Evolutionary conservation across 2,888 invertebrate species (phyloP), one percentile per base, ranked within the genome.

Genomic region (Cantharis lateralis): DNA sequence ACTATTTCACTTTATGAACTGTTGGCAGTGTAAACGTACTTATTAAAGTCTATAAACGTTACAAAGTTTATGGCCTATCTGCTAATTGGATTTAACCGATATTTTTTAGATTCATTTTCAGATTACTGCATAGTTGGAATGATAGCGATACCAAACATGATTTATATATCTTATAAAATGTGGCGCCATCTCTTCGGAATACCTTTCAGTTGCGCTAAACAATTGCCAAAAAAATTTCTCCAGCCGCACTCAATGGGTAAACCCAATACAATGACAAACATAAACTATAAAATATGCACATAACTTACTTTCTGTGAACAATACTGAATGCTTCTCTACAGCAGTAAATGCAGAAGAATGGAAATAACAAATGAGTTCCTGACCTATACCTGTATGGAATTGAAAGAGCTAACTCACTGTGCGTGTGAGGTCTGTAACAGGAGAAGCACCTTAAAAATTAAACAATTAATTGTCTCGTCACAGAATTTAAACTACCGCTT

Each of bases 371-470:
- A 66, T 66, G 64, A 66, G 64, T 66, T 66, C 64, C n/a, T 66
- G 20, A 66, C 64, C 64, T 66, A 24, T 24, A 66, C 64, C 64
- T 66, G 64, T 18, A 66, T 66, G 20, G 24, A 66, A 66, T 2
- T 66, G 13, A 73, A 76, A 70, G 16, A 32, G 76, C 76, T 66
- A 32, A 26, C 69, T 76, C 72, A 76, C 70, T 18, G 72, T 70
- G 28, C 70, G 70, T 76, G 73, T 76, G 76, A 76, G 76, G 73
- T 76, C 76, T 70, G 28, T 28, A 76, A 72, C 15, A 61, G 71
- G 26, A 75, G 75, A 75, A 75, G 70, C 76, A 76, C 76, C 76
- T 70, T 76, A 72, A 72, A 75, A 75, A 75, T 75, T 75, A 68
- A 66, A 72, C 69, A 62, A 75, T 75, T 75, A 75, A 75, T 75